phyloP scores from a whole-genome alignment of 2,113 vertebrate species.

The Seriola quinqueradiata region DNA sequence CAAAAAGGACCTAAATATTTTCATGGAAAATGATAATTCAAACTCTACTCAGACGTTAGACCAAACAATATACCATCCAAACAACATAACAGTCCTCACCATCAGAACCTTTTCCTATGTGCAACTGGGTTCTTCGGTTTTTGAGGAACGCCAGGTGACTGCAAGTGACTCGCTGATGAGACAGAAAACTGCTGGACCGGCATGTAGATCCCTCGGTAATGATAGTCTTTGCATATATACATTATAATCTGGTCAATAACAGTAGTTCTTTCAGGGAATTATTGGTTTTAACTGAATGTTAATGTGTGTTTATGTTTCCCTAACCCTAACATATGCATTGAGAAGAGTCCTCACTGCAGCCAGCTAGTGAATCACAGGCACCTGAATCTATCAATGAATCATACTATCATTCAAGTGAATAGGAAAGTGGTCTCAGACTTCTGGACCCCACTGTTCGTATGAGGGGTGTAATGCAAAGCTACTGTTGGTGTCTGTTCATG shows the following conservation, averaged over 20 bases:
- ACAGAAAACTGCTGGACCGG: neutral
- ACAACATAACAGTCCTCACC: neutral
- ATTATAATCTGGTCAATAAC: neutral
- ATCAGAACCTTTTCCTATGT: neutral
- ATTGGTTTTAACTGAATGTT: neutral
- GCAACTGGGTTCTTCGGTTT: neutral
- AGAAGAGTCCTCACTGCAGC: neutral
- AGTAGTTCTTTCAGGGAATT: neutral
- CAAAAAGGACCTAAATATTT: neutral
- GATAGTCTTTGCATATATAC: neutral
- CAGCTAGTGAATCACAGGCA: neutral
- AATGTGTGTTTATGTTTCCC: slow-evolving; percentile 10
- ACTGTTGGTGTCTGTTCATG: too few species aligned
- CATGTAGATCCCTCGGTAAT: neutral
- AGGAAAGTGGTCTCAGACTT: too few species aligned
- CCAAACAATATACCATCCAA: neutral
- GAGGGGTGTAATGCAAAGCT: too few species aligned
- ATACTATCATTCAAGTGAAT: too few species aligned
- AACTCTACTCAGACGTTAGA: neutral
- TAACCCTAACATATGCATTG: neutral
- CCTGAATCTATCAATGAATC: neutral
- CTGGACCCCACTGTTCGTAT: too few species aligned
- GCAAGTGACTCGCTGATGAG: neutral
- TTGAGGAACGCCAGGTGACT: neutral
- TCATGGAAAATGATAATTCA: neutral